Base-by-base conservation (phyloP, 2,888 invertebrate genomes). In the Hydriomena furcata region DNA sequence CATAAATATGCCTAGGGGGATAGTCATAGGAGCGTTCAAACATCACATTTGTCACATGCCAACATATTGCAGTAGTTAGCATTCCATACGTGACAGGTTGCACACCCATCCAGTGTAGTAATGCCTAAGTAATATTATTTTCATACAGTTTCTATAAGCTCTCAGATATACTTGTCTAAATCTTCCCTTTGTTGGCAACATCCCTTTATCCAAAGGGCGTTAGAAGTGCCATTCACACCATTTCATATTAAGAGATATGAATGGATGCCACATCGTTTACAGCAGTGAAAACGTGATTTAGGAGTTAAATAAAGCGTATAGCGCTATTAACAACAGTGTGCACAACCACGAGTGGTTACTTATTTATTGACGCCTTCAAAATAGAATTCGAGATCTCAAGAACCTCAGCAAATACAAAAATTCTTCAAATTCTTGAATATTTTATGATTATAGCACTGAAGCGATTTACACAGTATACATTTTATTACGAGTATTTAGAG, bases 151-250 rank as follows among this genome's bases (percentile, higher is more conserved):
- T 71, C 65, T 71, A 76, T 78, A 74, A 76, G 65, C 69, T 59
- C 62, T 53, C 56, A 71, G 73, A 78, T 76, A 74, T 76, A 79
- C 82, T 72, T 68, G 75, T 82, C 76, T 83, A 73, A 73, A 66
- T 73, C 62, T 60, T 65, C 61, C 68, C 67, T 77, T 82, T 79
- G 79, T 81, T 73, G 70, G 61, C 52, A 58, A 55, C 67, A 69
- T 72, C 68, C 67, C 66, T 65, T 52, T 60, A 69, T 61, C 73
- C 73, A 75, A 70, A 71, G 54, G 61, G 61, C 62, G 60, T 55
- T 65, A 62, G 43, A 50, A 51, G 49, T 56, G 43, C 66, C 57
- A 58, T 57, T 55, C 48, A 55, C 55, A 53, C 55, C 44, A 54
- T 50, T 55, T 28, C 46, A 51, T 46, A 46, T 32, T 41, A 48